These are phyloP conservation scores for Parazoanthus atlanticus DNA, from an alignment of 92 coral and sea anemone species.

Conservation along the genomic window DNA sequence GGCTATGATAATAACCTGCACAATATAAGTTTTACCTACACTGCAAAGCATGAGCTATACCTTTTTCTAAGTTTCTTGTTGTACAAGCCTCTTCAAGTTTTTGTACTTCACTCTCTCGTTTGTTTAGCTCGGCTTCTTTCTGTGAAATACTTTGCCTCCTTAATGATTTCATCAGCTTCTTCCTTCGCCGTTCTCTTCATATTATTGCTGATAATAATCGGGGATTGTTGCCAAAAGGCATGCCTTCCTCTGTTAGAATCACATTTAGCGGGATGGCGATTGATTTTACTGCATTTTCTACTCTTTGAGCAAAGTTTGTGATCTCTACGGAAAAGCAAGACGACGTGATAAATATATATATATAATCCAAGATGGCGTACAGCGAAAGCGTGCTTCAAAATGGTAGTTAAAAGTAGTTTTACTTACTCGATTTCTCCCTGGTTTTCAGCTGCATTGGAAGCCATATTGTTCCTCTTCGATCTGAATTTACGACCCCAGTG, in stretches of 20 bases:
- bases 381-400: background rate
- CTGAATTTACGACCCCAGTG: background rate
- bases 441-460: background rate
- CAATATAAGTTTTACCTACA: background rate
- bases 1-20: background rate
- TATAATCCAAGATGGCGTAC: too few relatives aligned
- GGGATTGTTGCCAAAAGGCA: constrained; percentile 13
- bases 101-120: background rate
- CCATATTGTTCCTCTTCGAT: constrained; percentile 3
- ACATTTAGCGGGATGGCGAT: background rate
- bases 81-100: background rate
- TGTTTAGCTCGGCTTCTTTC: background rate
- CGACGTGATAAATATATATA: background rate
- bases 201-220: constrained; percentile 8
- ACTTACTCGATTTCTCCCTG: constrained; percentile 13
- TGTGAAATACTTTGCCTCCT: background rate
- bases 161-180: background rate
- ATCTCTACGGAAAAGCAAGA: background rate
- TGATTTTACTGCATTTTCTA: constrained; percentile 13
- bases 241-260: constrained; percentile 6
- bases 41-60: background rate
- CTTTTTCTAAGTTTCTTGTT: background rate
- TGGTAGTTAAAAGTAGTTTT: background rate
- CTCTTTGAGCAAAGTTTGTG: constrained; percentile 15
- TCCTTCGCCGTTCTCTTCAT: constrained; percentile 7